Base-by-base conservation (phyloP, 2,113 vertebrate genomes). In the Trinectes maculatus region DNA sequence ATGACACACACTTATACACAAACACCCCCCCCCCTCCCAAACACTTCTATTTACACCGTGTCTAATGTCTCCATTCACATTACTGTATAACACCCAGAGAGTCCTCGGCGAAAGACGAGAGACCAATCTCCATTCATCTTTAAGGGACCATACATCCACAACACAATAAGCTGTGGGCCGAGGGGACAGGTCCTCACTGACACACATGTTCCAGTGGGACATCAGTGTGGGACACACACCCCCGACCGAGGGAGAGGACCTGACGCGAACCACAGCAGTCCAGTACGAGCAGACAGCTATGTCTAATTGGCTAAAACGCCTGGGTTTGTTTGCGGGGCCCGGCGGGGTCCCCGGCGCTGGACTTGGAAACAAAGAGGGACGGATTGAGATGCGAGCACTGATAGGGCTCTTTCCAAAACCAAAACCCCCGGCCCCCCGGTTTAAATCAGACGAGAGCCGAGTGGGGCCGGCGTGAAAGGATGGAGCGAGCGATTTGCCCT, bases 21-120 rank as follows among this genome's bases (percentile, higher is more conserved):
- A 24, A 40, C 47, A 36, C 40, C 49, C n/a, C 59, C 71, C 54
- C 33, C 10, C 24, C 54, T 11, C 13, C 16, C 36, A 29, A 55
- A 46, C 47, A 44, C 52, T 48, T 55, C 49, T 44, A 57, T 73
- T 36, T 21, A 66, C 47, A 70, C 71, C 44, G 46, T 87, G 79
- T 81, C 87, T 83, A 89, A 92, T 81, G 83, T 66, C 63, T 74
- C 81, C 78, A 73, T 92, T 90, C 86, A 90, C 52, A 37, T 65
- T 82, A 89, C 81, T 90, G 88, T 85, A 90, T 69, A 89, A 85
- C 79, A 61, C 77, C 76, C 79, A 28, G 58, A 33, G 53, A 77
- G 70, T 10, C 1, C 71, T 76, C 75, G 65, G 29, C 82, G 68
- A 56, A 36, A 79, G 58, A 34, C n/a, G 16, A 61, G 74, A 73